phyloP scores from a whole-genome alignment of 2,888 invertebrate species.

The Meteorus colon region DNA sequence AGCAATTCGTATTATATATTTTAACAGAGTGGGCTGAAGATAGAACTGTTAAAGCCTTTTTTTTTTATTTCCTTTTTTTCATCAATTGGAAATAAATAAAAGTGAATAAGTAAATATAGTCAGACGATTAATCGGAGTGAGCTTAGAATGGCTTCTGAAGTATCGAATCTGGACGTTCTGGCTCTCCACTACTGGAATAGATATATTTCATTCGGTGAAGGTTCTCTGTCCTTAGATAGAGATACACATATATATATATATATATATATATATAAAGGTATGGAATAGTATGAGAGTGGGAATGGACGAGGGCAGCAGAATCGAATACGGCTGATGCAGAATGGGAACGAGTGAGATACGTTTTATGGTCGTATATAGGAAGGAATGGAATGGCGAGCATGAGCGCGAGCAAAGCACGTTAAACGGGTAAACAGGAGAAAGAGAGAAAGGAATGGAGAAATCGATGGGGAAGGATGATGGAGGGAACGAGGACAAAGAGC shows the following conservation, averaged over 20 bases:
- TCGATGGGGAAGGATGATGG: conserved; percentile 22
- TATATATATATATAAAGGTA: not conserved
- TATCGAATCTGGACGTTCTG: conserved; percentile 24
- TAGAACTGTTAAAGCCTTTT: no score
- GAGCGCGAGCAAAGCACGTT: conserved; percentile 27
- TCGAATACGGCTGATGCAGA: not conserved
- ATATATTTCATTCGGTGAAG: conserved; percentile 22
- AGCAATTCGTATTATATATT: no score
- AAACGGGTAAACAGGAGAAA: conserved; percentile 22
- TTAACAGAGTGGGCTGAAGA: no score
- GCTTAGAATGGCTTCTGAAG: conserved; percentile 7
- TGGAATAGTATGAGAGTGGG: conserved; percentile 4
- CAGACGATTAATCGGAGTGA: conserved; percentile 7
- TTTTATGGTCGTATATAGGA: not conserved
- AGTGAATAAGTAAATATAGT: not conserved
- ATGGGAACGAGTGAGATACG: conserved; percentile 28
- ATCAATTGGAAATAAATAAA: not conserved
- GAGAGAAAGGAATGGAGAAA: conserved; percentile 23
- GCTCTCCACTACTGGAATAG: conserved; percentile 26
- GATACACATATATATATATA: conserved; percentile 15
- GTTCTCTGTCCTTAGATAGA: conserved; percentile 28
- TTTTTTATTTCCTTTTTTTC: not conserved
- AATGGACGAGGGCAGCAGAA: not conserved
- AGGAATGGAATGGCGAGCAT: conserved; percentile 32
- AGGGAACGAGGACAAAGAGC: conserved; percentile 19